Percentiles rank a stretch among this genome's conserved stretches.
Evolutionary conservation across 2,888 invertebrate genomes (phyloP).

Genomic region (Tryphoninae sp.): DNA sequence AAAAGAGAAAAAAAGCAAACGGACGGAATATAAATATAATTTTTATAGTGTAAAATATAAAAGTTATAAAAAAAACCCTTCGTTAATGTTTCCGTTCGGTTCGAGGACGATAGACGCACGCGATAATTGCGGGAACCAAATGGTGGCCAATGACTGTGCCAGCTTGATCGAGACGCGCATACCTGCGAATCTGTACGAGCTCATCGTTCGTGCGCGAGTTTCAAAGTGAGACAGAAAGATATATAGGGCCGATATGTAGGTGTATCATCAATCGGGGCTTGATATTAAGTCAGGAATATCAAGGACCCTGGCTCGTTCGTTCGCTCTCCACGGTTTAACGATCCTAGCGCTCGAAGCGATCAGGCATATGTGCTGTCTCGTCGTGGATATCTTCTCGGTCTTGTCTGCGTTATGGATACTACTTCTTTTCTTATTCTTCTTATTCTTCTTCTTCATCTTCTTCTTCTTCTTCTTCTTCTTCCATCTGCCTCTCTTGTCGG

Average conservation of each 20-base stretch:
- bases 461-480: slow-evolving; percentile 24
- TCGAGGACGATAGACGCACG: too few species aligned
- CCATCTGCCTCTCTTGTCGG: slow-evolving; percentile 19
- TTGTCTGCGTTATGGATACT: slow-evolving; percentile 29
- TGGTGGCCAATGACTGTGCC: slow-evolving; percentile 21
- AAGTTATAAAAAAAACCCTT: too few species aligned
- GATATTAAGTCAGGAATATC: slow-evolving; percentile 63
- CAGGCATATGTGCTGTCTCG: slow-evolving; percentile 43
- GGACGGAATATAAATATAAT: too few species aligned
- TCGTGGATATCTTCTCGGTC: slow-evolving; percentile 38
- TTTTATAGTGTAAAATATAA: too few species aligned
- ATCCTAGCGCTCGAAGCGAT: slow-evolving; percentile 58
- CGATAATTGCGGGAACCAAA: background rate
- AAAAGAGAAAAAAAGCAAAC: too few species aligned
- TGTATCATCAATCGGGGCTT: slow-evolving; percentile 62
- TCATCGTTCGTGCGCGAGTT: slow-evolving; percentile 29
- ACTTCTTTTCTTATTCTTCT: slow-evolving; percentile 14
- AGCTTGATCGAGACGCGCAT: background rate
- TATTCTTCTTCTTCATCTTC: slow-evolving; percentile 8
- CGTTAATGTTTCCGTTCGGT: too few species aligned
- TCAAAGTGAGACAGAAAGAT: slow-evolving; percentile 47
- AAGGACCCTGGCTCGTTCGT: slow-evolving; percentile 52
- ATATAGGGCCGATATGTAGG: slow-evolving; percentile 54
- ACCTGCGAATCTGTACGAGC: slow-evolving; percentile 1
- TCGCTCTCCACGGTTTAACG: slow-evolving; percentile 54